Evolutionary conservation across 2,113 vertebrate genomes (phyloP).

Genomic region (Syrmaticus mikado): DNA sequence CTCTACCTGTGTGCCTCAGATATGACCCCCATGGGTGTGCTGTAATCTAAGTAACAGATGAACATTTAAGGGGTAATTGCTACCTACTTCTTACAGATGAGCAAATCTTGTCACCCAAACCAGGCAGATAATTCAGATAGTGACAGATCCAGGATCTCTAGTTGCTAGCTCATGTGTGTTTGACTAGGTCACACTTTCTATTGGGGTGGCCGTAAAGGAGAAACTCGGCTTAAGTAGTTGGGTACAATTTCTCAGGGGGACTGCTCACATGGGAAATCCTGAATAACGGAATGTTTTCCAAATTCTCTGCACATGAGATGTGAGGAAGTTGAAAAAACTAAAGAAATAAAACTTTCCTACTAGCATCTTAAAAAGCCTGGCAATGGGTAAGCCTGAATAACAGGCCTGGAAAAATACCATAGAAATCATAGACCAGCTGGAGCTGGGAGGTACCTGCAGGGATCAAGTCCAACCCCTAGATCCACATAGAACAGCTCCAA

Average conservation of each 20-base stretch:
- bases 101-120: background rate
- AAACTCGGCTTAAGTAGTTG: background rate
- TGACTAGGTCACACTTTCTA: background rate
- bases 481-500: too few relatives aligned
- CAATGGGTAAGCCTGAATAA: background rate
- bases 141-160: background rate
- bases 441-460: too few relatives aligned
- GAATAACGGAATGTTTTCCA: accelerated
- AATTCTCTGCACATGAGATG: background rate
- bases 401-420: background rate
- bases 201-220: background rate
- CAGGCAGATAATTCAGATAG: background rate
- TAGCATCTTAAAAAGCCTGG: background rate
- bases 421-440: too few relatives aligned
- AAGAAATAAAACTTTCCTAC: background rate
- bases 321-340: background rate
- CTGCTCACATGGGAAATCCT: background rate
- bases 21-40: background rate
- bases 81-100: background rate
- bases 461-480: too few relatives aligned
- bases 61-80: background rate
- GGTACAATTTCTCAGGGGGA: background rate
- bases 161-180: background rate
- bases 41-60: background rate
- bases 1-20: background rate